Conservation (phyloP, 2,113 vertebrate genomes). For the Hippopotamus amphibius region DNA sequence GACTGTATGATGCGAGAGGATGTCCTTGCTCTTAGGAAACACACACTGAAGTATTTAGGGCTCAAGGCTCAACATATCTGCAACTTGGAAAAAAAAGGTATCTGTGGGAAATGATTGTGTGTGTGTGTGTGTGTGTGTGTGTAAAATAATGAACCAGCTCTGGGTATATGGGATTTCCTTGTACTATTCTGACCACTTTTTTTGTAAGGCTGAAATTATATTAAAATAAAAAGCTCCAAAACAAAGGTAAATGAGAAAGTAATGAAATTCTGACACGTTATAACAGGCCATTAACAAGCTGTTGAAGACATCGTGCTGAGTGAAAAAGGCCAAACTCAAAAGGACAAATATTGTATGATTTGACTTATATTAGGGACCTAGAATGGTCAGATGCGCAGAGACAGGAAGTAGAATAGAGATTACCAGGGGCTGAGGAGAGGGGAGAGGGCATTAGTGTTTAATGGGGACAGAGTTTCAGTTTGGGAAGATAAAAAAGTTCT, state of each 20-base stretch:
- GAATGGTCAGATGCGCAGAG: background rate
- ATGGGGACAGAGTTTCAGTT: background rate
- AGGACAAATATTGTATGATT: background rate
- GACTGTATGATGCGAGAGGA: background rate
- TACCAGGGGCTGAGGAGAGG: background rate
- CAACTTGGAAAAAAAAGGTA: background rate
- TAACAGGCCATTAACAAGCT: background rate
- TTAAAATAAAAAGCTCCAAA: conserved; percentile 25
- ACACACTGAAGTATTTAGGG: background rate
- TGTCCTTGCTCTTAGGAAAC: background rate
- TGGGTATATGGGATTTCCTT: background rate
- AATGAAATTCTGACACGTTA: background rate
- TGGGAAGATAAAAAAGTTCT: background rate
- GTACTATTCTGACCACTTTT: background rate
- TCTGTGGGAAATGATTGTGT: background rate
- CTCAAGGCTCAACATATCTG: background rate
- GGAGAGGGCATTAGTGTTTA: background rate
- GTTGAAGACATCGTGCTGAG: background rate
- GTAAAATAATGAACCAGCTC: background rate
- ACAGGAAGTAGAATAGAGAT: background rate
- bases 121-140: background rate
- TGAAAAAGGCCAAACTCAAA: background rate
- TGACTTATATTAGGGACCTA: background rate
- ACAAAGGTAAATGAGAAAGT: conserved; percentile 16
- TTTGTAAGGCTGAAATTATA: background rate